These are phyloP conservation scores for Indicator maculatus DNA, from an alignment of 2,113 vertebrate genomes.

Conservation along the genomic window DNA sequence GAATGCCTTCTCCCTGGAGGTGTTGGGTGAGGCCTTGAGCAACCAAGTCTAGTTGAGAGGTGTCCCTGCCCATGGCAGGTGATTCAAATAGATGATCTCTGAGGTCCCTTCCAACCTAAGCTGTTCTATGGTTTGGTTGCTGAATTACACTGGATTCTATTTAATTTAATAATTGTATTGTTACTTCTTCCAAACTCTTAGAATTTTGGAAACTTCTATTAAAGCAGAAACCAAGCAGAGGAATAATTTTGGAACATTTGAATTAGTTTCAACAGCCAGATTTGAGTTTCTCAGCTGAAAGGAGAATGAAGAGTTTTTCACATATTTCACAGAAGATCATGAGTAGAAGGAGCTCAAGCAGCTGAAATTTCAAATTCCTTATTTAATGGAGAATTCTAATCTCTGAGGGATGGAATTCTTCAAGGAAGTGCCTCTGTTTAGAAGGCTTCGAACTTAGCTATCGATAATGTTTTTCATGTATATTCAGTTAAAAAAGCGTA, in stretches of 20 bases:
- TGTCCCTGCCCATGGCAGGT: no score
- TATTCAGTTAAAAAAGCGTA: background rate
- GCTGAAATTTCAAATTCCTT: conserved; percentile 2
- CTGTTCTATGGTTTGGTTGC: background rate
- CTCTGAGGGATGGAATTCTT: background rate
- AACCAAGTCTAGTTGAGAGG: no score
- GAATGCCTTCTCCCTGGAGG: no score
- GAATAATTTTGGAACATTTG: background rate
- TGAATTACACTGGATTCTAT: background rate
- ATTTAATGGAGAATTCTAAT: background rate
- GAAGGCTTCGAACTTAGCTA: background rate
- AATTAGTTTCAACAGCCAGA: background rate
- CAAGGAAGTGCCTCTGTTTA: background rate
- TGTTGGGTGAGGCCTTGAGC: no score
- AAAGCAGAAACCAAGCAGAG: background rate
- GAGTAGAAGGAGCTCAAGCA: background rate
- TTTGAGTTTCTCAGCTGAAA: background rate
- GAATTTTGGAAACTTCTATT: background rate
- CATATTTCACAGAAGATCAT: background rate
- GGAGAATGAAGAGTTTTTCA: background rate
- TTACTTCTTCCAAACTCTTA: background rate
- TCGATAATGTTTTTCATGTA: background rate
- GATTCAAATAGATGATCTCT: no score
- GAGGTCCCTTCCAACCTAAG: no score
- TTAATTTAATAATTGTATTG: background rate